Evolutionary conservation across 2,797 vertebrate genomes (phyloP).

Genomic region (Sebastes oblongus): DNA sequence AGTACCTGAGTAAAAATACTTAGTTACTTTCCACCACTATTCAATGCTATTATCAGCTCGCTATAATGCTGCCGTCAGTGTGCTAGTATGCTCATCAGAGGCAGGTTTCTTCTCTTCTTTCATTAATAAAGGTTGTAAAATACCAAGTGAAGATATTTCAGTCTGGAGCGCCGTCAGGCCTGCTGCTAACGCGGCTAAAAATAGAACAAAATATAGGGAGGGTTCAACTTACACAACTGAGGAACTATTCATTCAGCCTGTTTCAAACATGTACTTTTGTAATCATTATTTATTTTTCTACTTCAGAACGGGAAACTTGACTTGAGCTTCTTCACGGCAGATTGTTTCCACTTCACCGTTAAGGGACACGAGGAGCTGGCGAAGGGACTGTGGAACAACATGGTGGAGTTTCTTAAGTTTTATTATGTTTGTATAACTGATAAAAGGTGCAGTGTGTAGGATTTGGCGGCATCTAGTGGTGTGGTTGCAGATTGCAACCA

Average conservation of each 20-base stretch:
- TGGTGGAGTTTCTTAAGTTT: slow-evolving; percentile 20
- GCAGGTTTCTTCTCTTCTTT: neutral
- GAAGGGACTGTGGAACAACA: slow-evolving; percentile 78
- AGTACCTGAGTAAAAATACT: neutral
- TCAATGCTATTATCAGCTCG: neutral
- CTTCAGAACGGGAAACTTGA: slow-evolving; percentile 68
- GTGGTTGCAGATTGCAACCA: too few species aligned
- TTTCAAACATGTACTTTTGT: too few species aligned
- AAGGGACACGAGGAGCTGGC: slow-evolving; percentile 77
- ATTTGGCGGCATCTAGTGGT: too few species aligned
- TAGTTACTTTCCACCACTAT: neutral
- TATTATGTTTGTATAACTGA: neutral
- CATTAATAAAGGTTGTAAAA: neutral
- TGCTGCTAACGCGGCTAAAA: neutral
- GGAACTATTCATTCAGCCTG: neutral
- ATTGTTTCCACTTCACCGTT: slow-evolving; percentile 78
- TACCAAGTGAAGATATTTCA: neutral
- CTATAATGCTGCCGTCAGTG: neutral
- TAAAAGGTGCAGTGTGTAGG: too few species aligned
- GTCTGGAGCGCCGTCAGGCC: neutral
- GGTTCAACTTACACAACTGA: neutral
- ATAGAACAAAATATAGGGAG: neutral
- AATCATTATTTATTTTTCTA: neutral
- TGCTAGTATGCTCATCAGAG: neutral
- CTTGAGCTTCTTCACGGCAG: slow-evolving; percentile 66